Base-by-base conservation (phyloP, 2,113 vertebrate genomes). In the Nibea coibor region DNA sequence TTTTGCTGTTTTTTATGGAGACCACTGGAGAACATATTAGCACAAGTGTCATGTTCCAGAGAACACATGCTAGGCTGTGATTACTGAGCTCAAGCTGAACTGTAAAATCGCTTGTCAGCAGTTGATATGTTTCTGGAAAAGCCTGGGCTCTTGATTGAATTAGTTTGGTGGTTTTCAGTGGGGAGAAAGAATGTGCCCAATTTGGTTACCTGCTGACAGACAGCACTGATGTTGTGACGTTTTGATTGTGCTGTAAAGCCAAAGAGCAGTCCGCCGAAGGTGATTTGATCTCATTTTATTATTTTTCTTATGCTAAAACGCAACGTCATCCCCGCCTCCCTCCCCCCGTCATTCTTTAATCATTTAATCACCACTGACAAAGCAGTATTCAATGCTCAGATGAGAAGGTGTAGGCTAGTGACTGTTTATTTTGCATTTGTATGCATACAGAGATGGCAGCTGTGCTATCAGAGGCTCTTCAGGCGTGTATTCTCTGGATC, bases 71-170 rank as follows among this genome's bases (percentile, higher is more conserved):
- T 78, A 88, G 85, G 82, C 90, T 91, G 87, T 94, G 94, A 94
- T 93, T 94, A 92, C 86, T 54, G 82, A 87, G 91, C 88, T 88
- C 79, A 78, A 86, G 86, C 84, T 88, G 72, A 85, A 91, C 93
- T 91, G 91, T 90, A 89, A 93, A 92, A 93, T 92, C 68, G 64
- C 91, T 92, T 91, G 92, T 94, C 93, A 94, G 92, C 91, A 93
- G 85, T 92, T 90, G 89, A 92, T 89, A 75, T 86, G 85, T 92
- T 92, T 92, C 84, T 92, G 92, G 88, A 89, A 91, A 93, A 90
- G 86, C 81, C 59, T 43, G 76, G 69, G 69, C 66, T 77, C 84
- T 58, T 92, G 91, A 94, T 94, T 95, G 84, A 94, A 93, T 93
- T 93, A 90, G 91, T 89, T 89, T 84, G 62, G 87, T 75, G 87